Conservation (phyloP, 2,113 vertebrate species). For the Erythrocercus mccallii region DNA sequence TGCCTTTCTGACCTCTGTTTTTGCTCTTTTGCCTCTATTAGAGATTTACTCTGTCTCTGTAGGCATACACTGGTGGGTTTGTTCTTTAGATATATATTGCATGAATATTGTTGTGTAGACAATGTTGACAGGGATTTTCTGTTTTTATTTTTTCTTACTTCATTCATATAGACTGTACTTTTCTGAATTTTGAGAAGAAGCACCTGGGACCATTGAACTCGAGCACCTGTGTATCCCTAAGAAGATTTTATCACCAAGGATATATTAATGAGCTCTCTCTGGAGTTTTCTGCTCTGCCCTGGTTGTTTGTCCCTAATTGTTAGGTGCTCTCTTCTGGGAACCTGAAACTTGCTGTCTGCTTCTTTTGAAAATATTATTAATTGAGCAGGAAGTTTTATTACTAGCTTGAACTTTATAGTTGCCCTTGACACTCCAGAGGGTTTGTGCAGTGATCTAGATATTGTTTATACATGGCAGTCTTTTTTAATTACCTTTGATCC, state of each 20-base stretch:
- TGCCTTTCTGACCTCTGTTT: not conserved
- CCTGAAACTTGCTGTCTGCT: not conserved
- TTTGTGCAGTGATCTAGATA: not conserved
- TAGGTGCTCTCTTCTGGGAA: not conserved
- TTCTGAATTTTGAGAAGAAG: not conserved
- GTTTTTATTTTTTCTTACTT: not conserved
- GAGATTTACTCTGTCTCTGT: not conserved
- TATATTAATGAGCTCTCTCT: not conserved
- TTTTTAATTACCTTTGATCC: slow-evolving; percentile 17
- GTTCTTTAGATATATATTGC: not conserved
- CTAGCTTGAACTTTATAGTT: not conserved
- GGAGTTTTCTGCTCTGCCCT: not conserved
- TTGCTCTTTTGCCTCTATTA: not conserved
- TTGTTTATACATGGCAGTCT: not conserved
- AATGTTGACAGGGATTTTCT: not conserved
- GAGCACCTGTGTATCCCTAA: not conserved
- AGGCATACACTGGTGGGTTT: not conserved
- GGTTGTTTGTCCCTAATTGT: not conserved
- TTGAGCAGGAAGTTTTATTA: not conserved
- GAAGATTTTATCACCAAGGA: not conserved
- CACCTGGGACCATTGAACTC: not conserved
- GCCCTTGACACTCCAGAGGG: not conserved
- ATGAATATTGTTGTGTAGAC: not conserved
- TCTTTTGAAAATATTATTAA: not conserved
- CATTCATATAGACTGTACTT: not conserved